Percentiles rank a stretch among this genome's conserved stretches.
phyloP scores from a whole-genome alignment of 2,888 invertebrate species.

The Chloroclystis v-ata region DNA sequence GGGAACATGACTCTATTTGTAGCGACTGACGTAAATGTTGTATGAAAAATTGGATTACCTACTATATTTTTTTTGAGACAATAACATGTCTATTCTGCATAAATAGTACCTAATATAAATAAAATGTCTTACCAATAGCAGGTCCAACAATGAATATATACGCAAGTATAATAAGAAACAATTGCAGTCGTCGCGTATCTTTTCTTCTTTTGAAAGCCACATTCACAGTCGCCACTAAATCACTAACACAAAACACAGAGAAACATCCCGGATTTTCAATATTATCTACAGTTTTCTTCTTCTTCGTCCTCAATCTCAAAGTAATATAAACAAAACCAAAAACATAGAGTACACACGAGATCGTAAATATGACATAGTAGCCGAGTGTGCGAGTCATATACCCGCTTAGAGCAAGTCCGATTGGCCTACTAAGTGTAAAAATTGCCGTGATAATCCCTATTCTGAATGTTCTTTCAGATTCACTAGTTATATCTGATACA shows the following conservation, averaged over 20 bases:
- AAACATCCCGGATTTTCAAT: conserved; percentile 46
- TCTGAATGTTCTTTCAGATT: conserved; percentile 80
- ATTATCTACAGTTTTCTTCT: conserved; percentile 52
- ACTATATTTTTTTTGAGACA: too few species aligned
- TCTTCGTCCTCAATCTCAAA: conserved; percentile 59
- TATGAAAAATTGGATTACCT: too few species aligned
- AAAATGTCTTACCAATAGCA: conserved; percentile 60
- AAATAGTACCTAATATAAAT: neutral
- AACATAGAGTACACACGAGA: conserved; percentile 65
- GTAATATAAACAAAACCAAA: conserved; percentile 66
- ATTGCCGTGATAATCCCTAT: conserved; percentile 79
- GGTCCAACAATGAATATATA: conserved; percentile 76
- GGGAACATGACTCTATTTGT: too few species aligned
- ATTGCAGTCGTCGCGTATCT: conserved; percentile 59
- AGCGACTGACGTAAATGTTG: too few species aligned
- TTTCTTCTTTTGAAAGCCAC: conserved; percentile 61
- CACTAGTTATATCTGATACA: conserved; percentile 78
- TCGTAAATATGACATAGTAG: conserved; percentile 68
- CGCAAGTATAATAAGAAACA: conserved; percentile 63
- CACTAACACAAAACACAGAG: conserved; percentile 58
- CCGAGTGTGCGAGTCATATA: conserved; percentile 70
- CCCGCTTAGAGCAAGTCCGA: conserved; percentile 76
- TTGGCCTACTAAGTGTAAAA: conserved; percentile 70
- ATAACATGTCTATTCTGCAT: too few species aligned
- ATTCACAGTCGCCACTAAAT: conserved; percentile 67